Evolutionary conservation across 37 sponge, comb jelly and placozoan species (phyloP).

Genomic region (Beroe forskalii): DNA sequence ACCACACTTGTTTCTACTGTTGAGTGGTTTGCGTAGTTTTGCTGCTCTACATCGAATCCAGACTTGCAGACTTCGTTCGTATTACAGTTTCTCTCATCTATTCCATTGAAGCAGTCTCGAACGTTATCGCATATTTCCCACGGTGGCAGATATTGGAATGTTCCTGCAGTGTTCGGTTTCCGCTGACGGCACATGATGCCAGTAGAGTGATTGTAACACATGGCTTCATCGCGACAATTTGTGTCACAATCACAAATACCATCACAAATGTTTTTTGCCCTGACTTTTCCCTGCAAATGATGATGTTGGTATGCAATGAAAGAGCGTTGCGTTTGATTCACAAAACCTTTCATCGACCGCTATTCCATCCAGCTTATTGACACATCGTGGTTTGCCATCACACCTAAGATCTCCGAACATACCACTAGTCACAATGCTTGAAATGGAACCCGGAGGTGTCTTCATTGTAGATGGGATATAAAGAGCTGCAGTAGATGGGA

Average conservation of each 20-base stretch:
- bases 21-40: neutral
- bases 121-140: neutral
- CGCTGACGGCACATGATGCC: neutral
- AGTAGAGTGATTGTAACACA: neutral
- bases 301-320: neutral
- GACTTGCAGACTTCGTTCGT: neutral
- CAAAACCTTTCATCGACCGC: neutral
- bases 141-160: neutral
- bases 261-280: neutral
- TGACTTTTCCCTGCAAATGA: neutral
- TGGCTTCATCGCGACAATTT: neutral
- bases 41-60: neutral
- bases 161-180: neutral
- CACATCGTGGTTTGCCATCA: neutral
- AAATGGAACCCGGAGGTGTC: no score
- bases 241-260: neutral
- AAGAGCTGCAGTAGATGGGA: no score
- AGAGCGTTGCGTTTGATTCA: neutral
- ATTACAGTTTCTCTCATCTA: neutral
- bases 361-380: neutral
- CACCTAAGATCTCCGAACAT: neutral
- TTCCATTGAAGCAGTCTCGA: neutral
- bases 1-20: neutral
- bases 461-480: no score
- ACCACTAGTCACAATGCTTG: neutral